Base-by-base conservation (phyloP, 2,113 vertebrate species). In the Seriola rivoliana region DNA sequence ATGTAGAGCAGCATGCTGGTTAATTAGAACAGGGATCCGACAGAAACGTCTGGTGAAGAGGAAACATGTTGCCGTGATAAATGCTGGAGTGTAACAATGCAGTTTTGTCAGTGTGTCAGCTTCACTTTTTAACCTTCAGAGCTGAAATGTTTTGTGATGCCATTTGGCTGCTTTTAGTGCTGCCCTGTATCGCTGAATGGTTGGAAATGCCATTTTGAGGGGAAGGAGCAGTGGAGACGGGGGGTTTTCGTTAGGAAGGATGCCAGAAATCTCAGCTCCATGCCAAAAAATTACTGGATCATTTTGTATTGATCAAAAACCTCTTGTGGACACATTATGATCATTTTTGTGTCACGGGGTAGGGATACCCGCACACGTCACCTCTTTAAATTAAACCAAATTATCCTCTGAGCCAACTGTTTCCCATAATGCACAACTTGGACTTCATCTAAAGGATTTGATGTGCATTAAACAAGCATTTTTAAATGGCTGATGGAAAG, bases 241-340 rank as follows among this genome's bases (percentile, higher is more conserved):
- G 64, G 29, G 25, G 11, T 21, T 1, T 75, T 23, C 13, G 17
- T 62, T 63, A 17, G 72, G 55, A 70, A 29, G 54, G 60, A 65
- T 68, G 83, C 70, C 81, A 81, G 59, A 73, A 59, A 55, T 23
- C 42, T 69, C 40, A 81, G 77, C 71, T 87, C 71, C 74, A 52
- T 69, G 80, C 77, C 54, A 87, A 80, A 84, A 69, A 88, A 80
- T 88, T 71, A 79, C 48, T 0, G 17, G 72, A 52, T 70, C 48
- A 57, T 86, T 79, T 50, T 38, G 52, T 74, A 89, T 85, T 81
- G 83, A 90, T 88, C 70, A 63, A 29, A 80, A 82, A 69, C n/a
- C 71, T 54, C 74, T 67, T 13, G 32, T 11, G 25, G 68, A 68
- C 55, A 80, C 62, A 72, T 79, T 60, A 54, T 54, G 55, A 60